phyloP scores from a whole-genome alignment of 2,797 vertebrate genomes.

The Rachycentron canadum region DNA sequence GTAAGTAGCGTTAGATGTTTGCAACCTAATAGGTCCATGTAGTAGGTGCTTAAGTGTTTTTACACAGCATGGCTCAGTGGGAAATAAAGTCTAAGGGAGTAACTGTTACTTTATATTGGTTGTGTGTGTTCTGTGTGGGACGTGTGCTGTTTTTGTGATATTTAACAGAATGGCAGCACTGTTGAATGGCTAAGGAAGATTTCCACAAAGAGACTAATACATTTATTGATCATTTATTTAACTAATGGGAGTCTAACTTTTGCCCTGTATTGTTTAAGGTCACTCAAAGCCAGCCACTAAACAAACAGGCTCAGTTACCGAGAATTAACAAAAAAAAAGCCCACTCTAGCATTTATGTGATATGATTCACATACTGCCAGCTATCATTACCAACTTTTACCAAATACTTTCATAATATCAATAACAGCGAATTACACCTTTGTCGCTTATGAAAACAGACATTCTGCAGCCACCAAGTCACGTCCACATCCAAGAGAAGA shows the following conservation, averaged over 20 bases:
- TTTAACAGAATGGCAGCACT: background rate
- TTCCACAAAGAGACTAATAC: background rate
- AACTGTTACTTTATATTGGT: background rate
- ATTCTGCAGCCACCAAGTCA: background rate
- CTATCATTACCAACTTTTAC: too few species aligned
- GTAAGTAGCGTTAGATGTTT: conserved; percentile 10
- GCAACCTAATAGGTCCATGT: background rate
- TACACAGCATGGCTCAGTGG: background rate
- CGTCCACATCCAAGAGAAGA: too few species aligned
- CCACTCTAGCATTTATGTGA: too few species aligned
- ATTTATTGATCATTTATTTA: background rate
- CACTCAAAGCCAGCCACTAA: too few species aligned
- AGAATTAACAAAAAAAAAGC: too few species aligned
- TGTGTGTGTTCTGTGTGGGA: background rate
- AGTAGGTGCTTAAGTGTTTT: conserved; percentile 2
- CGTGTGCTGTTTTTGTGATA: background rate
- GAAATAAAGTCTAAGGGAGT: background rate
- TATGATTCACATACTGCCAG: background rate
- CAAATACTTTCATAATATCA: too few species aligned
- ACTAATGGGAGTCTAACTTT: background rate
- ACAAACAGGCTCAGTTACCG: too few species aligned
- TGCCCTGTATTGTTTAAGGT: background rate
- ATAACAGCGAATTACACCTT: background rate
- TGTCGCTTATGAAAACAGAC: too few species aligned
- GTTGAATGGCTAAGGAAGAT: background rate